Evolutionary conservation across 2,888 invertebrate genomes (phyloP), one percentile per base, ranked within the genome.

Genomic region (Pyrrhia umbra): DNA sequence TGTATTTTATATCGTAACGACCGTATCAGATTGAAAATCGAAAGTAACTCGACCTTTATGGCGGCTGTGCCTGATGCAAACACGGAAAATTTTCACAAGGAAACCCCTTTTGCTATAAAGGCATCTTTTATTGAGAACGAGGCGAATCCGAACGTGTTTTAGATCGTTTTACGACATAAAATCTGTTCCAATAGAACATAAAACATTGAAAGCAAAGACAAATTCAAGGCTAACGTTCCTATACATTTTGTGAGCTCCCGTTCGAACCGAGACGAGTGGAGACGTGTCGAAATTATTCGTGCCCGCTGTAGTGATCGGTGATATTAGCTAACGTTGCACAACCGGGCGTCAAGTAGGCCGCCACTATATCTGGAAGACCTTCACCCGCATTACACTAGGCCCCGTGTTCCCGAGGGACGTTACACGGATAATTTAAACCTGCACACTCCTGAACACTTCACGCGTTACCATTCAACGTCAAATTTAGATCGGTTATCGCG

Each of bases 341-440:
- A 93, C 79, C 79, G 77, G 76, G 84, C 85, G 85, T 86, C 82
- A 90, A 85, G 87, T 91, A 86, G 92, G 90, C 67, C 93, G 85
- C 64, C 76, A 85, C 92, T 94, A 94, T 90, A 92, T 90, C 90
- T 86, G 91, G 91, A 88, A 87, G 93, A 94, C 94, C 94, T 94
- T 94, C 93, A 94, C 94, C 94, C 85, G 90, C 82, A 90, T 91
- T 85, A 83, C 82, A 70, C 81, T 70, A 74, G 80, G 83, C 81
- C 84, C 82, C 86, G 84, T 76, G 77, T 70, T 90, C 91, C 91
- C 90, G 87, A 85, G 89, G 88, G 90, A 89, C 77, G 64, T 70
- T 68, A 77, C 61, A 71, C 80, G 80, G 72, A 62, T 59, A 76
- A 82, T 84, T 84, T 84, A 78, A 65, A 72, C 72, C 68, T 73